These are phyloP conservation scores for Pachydiplax longipennis DNA, from an alignment of 2,888 invertebrate species.

Conservation along the genomic window DNA sequence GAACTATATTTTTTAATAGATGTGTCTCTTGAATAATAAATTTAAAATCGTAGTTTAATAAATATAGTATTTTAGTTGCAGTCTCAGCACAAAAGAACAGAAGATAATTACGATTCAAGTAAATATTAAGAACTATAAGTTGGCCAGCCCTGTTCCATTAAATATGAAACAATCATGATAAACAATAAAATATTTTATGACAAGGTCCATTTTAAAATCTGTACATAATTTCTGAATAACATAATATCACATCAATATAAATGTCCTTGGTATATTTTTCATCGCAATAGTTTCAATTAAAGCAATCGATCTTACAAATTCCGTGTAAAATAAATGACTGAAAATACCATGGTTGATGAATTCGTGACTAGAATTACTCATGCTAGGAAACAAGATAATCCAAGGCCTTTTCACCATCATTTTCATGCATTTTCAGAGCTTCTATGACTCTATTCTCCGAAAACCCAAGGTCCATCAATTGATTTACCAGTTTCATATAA, in stretches of 20 bases:
- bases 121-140: too few relatives aligned
- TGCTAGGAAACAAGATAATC: conserved; percentile 80
- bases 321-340: conserved; percentile 23
- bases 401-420: conserved; percentile 85
- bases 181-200: neutral
- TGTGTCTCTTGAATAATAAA: too few relatives aligned
- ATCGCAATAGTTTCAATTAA: neutral
- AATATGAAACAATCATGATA: too few relatives aligned
- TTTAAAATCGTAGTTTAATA: too few relatives aligned
- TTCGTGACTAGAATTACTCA: conserved; percentile 23
- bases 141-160: too few relatives aligned
- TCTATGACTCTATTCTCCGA: conserved; percentile 76
- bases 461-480: conserved; percentile 84
- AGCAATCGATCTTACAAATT: conserved; percentile 18
- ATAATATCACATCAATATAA: conserved; percentile 16
- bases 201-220: conserved; percentile 14
- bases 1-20: too few relatives aligned
- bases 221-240: conserved; percentile 8
- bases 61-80: too few relatives aligned
- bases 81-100: too few relatives aligned
- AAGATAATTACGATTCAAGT: too few relatives aligned
- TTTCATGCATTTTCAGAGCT: conserved; percentile 77
- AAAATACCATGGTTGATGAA: neutral
- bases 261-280: neutral
- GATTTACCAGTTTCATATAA: conserved; percentile 66